phyloP scores from a whole-genome alignment of 2,113 vertebrate species.

The Xenopus laevis region DNA sequence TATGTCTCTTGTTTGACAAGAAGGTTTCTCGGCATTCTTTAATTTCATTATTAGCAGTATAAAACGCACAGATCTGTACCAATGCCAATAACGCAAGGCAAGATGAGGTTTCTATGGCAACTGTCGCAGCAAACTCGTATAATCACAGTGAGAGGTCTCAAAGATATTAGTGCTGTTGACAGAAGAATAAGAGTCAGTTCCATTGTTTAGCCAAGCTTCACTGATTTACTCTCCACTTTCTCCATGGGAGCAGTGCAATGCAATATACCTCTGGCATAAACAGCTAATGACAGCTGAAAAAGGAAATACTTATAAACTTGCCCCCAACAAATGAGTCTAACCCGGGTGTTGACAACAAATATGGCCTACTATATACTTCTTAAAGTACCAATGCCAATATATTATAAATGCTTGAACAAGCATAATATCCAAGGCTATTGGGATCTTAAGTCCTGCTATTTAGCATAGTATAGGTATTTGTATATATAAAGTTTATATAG shows the following conservation, averaged over 20 bases:
- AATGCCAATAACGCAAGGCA: constrained; percentile 20
- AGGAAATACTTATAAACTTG: too few species aligned
- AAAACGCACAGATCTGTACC: constrained; percentile 11
- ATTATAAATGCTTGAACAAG: too few species aligned
- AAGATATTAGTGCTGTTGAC: constrained; percentile 24
- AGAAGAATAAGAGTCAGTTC: constrained; percentile 3
- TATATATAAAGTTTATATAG: too few species aligned
- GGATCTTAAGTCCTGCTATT: too few species aligned
- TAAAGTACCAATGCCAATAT: too few species aligned
- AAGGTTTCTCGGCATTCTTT: background rate
- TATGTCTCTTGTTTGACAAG: too few species aligned
- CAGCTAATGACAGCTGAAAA: too few species aligned
- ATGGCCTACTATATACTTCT: too few species aligned
- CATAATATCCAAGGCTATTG: too few species aligned
- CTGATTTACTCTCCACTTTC: background rate
- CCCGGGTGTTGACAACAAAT: too few species aligned
- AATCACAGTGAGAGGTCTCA: constrained; percentile 23
- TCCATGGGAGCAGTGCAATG: constrained; percentile 4
- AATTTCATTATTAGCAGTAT: constrained; percentile 31
- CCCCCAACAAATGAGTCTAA: too few species aligned
- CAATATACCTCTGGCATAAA: background rate
- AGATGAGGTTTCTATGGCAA: constrained; percentile 25
- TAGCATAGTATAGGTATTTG: too few species aligned
- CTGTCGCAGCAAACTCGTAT: constrained; percentile 33
- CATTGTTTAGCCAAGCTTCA: constrained; percentile 15